Base-by-base conservation (phyloP, 2,888 invertebrate species). In the Drosophila rellima region DNA sequence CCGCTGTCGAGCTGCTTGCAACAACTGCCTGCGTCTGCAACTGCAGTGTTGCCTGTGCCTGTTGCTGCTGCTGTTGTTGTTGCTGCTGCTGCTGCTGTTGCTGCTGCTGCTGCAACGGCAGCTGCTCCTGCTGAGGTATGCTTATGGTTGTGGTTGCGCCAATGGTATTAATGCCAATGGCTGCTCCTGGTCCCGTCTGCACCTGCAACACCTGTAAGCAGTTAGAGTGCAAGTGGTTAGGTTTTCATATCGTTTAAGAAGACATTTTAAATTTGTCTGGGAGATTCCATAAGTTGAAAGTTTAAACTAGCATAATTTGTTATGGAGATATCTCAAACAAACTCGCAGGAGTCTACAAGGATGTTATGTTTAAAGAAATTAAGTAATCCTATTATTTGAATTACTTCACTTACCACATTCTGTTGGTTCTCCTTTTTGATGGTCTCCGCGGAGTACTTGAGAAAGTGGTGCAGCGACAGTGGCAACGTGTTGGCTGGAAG, bases 361-460 rank as follows among this genome's bases (percentile, higher is more conserved):
- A n/a, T n/a, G n/a, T n/a, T n/a, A n/a, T n/a, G n/a, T n/a, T 23
- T 23, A 23, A 3, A 23, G 3, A 23, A 23, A 23, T 23, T 23
- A 23, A 23, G 23, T 3, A 23, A 23, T 23, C 23, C 3, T 23
- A 2, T 42, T 17, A 29, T 23, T 6, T 0, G 3, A 23, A n/a
- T n/a, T n/a, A n/a, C 7, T 15, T 31, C 3, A 29, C 31, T 20
- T 85, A 92, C 92, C 84, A 92, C 92, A 93, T 93, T 89, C 93
- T 93, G 70, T 92, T 93, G 85, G 92, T 95, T 91, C 81, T 96
- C 96, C 76, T 96, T 95, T 90, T 96, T 96, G 70, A 95, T 95
- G 68, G 95, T 95, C 87, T 95, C 95, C 0, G 95, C 95, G 2
- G 96, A 96, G 92, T 97, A 97, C 92, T 96, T 97, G 37, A 97